A percentile compares a stretch with the other conserved stretches of the same genome.
phyloP scores from a whole-genome alignment of 2,113 vertebrate species.

The Pampusana beccarii region DNA sequence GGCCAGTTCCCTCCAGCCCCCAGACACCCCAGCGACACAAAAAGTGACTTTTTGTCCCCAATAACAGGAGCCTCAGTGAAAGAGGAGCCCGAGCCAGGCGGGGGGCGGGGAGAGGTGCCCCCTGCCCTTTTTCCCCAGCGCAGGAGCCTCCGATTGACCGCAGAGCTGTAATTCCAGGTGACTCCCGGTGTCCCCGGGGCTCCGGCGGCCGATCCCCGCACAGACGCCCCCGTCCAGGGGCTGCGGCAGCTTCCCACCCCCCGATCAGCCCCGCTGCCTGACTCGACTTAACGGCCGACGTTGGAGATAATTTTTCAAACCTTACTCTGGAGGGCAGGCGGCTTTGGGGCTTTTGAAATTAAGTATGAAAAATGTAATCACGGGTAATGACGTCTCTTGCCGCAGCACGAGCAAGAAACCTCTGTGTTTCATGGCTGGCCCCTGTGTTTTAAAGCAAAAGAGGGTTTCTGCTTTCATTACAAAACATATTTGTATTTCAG shows the following conservation, averaged over 20 bases:
- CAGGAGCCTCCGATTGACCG: not conserved
- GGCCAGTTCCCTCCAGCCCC: not conserved
- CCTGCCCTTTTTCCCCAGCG: not conserved
- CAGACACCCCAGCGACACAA: not conserved
- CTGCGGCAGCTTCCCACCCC: not conserved
- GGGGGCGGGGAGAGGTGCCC: not conserved
- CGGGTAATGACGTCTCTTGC: not conserved
- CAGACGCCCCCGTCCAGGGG: not conserved
- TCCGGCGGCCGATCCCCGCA: accelerated
- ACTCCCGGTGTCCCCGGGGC: not conserved
- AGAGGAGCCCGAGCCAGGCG: not conserved
- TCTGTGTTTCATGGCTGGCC: not conserved
- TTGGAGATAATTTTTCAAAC: not conserved
- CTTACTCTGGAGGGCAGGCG: not conserved
- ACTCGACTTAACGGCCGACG: not conserved
- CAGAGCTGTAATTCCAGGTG: not conserved
- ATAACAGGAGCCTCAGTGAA: accelerated
- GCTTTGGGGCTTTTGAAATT: not conserved
- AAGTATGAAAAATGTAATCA: not conserved
- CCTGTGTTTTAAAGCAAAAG: not conserved
- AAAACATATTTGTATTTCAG: conserved; percentile 21
- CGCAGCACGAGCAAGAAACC: not conserved
- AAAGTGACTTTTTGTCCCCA: not conserved
- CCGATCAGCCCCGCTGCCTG: not conserved
- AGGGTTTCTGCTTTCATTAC: conserved; percentile 40